Base-by-base conservation (phyloP, 53 echinoderm and acorn worm genomes). In the Henricia sp. region DNA sequence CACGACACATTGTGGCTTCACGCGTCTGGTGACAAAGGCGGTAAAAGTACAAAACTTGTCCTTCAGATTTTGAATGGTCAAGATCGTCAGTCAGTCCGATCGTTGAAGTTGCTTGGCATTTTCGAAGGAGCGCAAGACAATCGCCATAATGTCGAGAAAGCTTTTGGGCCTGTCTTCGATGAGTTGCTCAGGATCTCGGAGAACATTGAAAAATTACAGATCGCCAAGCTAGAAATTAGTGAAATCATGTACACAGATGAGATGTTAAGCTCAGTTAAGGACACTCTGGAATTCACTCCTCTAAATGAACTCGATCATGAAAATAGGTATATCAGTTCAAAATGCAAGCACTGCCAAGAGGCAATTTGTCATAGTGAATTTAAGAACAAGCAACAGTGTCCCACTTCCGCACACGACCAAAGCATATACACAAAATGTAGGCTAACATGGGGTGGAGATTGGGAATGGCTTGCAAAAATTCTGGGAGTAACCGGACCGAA, bases 101-200 rank as follows among this genome's bases (percentile, higher is more conserved):
- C 16, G 52, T 6, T 34, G 1, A 74, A 74, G 12, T 16, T 74
- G 40, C 20, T 74, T 6, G 74, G 33, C 1, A 53, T 53, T 43
- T 74, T 74, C 17, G 74, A 74, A 13, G 74, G 72, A 19, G 72
- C 32, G 33, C 52, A 74, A 30, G 74, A 74, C 48, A 46, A 74
- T 21, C 10, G 74, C 6, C 11, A 32, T 1, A 74, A 74, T 27
- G 13, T 74, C 9, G 34, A 74, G 48, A 37, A 14, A 1, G 37
- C 54, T 32, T 74, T 74, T 46, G 48, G 48, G 43, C 74, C 74
- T 16, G 33, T 74, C 16, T 53, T 53, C n/a, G 54, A n/a, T 2
- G 54, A 53, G 1, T 12, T 74, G 9, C 29, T 53, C 17, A 8
- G 53, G 37, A 53, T 52, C 43, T 21, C 33, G 1, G 17, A 28